Evolutionary conservation across 2,113 vertebrate species (phyloP).

Genomic region (Castor canadensis): DNA sequence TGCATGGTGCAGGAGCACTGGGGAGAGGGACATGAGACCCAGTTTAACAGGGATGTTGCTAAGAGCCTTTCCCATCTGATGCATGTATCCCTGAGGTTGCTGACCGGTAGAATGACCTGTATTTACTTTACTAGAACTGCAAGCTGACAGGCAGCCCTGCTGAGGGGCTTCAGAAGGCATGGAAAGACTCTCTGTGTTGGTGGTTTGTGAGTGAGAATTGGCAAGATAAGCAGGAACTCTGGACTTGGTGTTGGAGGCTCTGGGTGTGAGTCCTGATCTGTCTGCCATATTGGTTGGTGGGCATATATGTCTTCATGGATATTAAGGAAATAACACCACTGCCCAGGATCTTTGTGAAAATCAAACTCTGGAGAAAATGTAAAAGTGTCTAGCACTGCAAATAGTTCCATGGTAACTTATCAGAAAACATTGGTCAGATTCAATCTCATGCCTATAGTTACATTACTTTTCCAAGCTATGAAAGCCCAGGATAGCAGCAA

Average conservation of each 20-base stretch:
- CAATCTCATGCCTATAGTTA: background rate
- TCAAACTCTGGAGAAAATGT: background rate
- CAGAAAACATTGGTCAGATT: background rate
- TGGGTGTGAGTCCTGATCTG: background rate
- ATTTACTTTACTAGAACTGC: background rate
- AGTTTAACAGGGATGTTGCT: background rate
- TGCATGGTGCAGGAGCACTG: background rate
- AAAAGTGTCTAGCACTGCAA: background rate
- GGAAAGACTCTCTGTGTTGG: background rate
- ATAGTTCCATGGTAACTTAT: background rate
- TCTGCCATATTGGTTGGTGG: too few relatives aligned
- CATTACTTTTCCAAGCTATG: background rate
- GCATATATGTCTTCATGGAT: background rate
- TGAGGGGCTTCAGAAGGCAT: background rate
- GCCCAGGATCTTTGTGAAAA: background rate
- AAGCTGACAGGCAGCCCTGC: background rate
- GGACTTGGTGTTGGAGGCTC: background rate
- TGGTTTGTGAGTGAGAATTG: background rate
- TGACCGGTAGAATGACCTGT: background rate
- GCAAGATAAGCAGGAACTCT: background rate
- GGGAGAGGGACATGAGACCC: background rate
- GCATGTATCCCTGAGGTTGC: background rate
- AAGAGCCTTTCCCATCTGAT: background rate
- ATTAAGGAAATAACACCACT: background rate
- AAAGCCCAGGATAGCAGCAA: background rate